phyloP scores from a whole-genome alignment of 2,888 invertebrate genomes.

The Frankliniella intonsa region DNA sequence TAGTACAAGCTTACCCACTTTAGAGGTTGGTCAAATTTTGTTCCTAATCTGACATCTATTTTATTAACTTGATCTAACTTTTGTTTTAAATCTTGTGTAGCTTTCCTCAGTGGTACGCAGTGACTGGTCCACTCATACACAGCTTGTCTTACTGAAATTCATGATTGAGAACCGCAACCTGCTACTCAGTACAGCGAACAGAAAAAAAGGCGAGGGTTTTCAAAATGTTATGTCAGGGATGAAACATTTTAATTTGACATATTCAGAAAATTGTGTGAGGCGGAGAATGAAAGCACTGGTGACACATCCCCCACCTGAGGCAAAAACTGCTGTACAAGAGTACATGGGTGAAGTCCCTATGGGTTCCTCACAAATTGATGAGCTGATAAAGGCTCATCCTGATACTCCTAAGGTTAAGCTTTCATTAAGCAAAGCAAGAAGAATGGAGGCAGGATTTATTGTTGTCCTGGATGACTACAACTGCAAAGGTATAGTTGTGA shows the following conservation, averaged over 20 bases:
- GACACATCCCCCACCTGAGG: neutral
- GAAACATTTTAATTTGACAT: neutral
- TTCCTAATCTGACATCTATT: neutral
- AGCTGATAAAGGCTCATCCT: neutral
- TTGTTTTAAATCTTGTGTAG: neutral
- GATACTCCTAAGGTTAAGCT: neutral
- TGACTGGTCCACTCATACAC: neutral
- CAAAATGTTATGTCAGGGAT: neutral
- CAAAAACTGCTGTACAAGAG: neutral
- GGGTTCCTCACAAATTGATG: neutral
- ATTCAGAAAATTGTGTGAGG: neutral
- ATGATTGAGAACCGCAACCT: neutral
- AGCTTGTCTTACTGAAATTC: neutral
- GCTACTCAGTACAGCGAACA: neutral
- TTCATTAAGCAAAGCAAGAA: neutral
- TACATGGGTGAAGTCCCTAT: neutral
- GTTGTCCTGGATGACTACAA: neutral
- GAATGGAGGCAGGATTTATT: neutral
- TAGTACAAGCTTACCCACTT: too few species aligned
- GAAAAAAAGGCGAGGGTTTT: neutral
- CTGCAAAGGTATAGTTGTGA: neutral
- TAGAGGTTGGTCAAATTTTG: neutral
- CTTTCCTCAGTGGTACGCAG: neutral
- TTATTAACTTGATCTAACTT: neutral
- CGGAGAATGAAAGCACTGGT: neutral